A percentile compares a stretch with the other conserved stretches of the same genome.
Evolutionary conservation across 92 coral and sea anemone genomes (phyloP).

Genomic region (Epizoanthus ramosus): DNA sequence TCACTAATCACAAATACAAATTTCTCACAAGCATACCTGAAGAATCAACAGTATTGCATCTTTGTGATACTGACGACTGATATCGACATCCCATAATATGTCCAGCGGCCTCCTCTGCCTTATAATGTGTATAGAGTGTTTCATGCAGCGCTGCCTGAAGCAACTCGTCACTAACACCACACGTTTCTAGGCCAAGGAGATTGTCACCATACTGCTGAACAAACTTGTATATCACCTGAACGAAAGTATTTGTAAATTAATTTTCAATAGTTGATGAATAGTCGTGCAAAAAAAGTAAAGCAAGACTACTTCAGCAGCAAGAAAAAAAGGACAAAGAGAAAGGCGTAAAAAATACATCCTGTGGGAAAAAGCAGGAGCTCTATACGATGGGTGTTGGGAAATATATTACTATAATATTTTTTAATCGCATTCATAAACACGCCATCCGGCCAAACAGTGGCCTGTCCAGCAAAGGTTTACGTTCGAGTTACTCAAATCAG

Average conservation of each 20-base stretch:
- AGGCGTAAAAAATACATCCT: neutral
- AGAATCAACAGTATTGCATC: conserved; percentile 62
- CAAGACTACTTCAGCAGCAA: neutral
- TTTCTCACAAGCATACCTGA: conserved; percentile 1
- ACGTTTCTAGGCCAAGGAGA: conserved; percentile 71
- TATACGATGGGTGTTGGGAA: neutral
- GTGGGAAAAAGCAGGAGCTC: neutral
- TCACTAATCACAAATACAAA: too few species aligned
- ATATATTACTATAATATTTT: too few species aligned
- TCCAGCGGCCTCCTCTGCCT: conserved; percentile 56
- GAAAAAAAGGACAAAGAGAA: neutral
- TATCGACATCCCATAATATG: conserved; percentile 72
- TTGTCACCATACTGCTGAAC: conserved; percentile 63
- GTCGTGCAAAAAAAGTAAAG: neutral
- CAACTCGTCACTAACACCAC: conserved; percentile 67
- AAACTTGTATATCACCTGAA: conserved; percentile 59
- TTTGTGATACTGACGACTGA: conserved; percentile 47
- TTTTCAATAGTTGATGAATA: too few species aligned
- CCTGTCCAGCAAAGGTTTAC: too few species aligned
- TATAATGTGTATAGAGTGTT: conserved; percentile 44
- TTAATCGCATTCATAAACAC: too few species aligned
- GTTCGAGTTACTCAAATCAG: too few species aligned
- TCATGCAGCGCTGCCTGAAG: conserved; percentile 54
- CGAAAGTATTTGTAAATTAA: neutral
- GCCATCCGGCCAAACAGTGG: too few species aligned